Evolutionary conservation across 2,797 vertebrate genomes (phyloP).

Genomic region (Aviceda cuculoides): DNA sequence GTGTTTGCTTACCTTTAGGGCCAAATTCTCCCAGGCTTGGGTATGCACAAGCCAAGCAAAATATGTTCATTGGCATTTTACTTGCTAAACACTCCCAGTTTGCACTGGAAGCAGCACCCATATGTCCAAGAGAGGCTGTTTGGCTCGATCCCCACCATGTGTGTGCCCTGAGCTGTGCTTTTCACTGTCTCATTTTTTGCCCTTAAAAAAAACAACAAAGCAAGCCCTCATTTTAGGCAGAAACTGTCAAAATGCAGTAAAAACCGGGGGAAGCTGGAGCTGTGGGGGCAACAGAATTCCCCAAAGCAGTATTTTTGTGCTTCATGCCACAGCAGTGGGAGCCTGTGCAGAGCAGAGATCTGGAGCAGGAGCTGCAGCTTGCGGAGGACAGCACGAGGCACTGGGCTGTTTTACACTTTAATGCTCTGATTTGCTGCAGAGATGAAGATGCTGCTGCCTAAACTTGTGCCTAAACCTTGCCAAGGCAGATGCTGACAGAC

Average conservation of each 20-base stretch:
- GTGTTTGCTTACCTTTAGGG: neutral
- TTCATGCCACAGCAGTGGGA: neutral
- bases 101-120: neutral
- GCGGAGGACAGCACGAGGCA: neutral
- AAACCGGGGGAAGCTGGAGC: neutral
- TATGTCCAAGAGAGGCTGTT: neutral
- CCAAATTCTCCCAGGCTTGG: neutral
- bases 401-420: neutral
- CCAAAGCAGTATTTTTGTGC: neutral
- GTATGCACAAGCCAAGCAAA: neutral
- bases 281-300: neutral
- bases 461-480: neutral
- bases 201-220: neutral
- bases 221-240: neutral
- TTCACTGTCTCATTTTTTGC: neutral
- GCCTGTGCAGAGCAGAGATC: neutral
- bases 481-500: neutral
- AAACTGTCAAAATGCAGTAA: neutral
- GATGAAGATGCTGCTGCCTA: neutral
- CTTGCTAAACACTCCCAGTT: neutral
- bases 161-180: neutral
- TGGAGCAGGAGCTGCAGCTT: neutral
- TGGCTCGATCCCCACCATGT: fast-evolving
- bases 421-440: neutral
- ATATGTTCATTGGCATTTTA: neutral